These are phyloP conservation scores for Molossus molossus DNA, from an alignment of 2,797 vertebrate genomes.

Conservation along the genomic window DNA sequence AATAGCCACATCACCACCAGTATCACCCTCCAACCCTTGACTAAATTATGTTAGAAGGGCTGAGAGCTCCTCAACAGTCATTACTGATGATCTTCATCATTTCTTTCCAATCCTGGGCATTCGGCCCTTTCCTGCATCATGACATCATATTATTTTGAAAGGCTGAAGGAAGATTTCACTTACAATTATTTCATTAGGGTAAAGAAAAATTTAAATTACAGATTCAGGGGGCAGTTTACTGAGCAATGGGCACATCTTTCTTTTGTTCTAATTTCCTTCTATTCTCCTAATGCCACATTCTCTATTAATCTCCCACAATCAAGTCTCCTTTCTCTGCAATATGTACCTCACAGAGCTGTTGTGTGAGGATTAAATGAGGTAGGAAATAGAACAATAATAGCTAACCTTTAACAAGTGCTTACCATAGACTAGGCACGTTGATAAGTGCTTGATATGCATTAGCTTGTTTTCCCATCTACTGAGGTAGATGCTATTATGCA, in stretches of 20 bases:
- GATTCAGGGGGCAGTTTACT: background rate
- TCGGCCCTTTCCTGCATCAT: constrained; percentile 60
- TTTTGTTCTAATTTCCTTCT: constrained; percentile 47
- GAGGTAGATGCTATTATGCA: background rate
- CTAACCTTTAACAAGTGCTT: constrained; percentile 7
- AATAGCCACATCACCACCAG: background rate
- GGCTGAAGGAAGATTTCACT: constrained; percentile 6
- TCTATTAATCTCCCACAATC: constrained; percentile 17
- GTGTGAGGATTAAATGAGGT: background rate
- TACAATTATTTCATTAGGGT: constrained; percentile 74
- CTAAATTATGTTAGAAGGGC: background rate
- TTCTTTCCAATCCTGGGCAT: constrained; percentile 27
- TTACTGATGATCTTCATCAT: background rate
- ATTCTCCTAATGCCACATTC: constrained; percentile 21
- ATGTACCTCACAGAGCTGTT: background rate
- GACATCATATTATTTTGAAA: constrained; percentile 74
- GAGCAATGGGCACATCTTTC: constrained; percentile 30
- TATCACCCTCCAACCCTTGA: background rate
- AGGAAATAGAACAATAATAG: background rate
- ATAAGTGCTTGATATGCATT: background rate
- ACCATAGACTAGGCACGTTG: background rate
- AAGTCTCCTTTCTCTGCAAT: constrained; percentile 44
- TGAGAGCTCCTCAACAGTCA: background rate
- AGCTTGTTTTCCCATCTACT: background rate
- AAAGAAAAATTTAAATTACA: constrained; percentile 67